Evolutionary conservation across 2,888 invertebrate species (phyloP).

Genomic region (Lasioglossum marginatum): DNA sequence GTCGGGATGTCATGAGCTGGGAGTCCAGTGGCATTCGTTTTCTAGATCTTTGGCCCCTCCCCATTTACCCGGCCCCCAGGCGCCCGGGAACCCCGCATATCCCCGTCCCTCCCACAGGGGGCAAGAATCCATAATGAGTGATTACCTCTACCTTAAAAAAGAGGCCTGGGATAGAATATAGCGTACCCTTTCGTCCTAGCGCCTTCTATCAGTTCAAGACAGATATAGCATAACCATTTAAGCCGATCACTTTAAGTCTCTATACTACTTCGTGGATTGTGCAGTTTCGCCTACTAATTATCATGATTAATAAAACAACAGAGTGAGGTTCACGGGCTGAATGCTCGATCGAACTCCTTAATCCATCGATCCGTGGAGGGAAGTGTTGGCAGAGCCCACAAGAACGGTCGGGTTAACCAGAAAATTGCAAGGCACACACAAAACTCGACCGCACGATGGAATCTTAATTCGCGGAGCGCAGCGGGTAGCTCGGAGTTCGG

Average conservation of each 20-base stretch:
- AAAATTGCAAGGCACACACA: conserved; percentile 79
- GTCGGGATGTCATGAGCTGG: too few species aligned
- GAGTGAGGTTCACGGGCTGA: neutral
- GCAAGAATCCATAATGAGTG: too few species aligned
- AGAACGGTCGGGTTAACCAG: conserved; percentile 73
- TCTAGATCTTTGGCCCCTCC: too few species aligned
- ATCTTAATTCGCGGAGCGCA: conserved; percentile 76
- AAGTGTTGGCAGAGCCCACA: conserved; percentile 3
- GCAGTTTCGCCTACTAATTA: neutral
- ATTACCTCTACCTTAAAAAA: too few species aligned
- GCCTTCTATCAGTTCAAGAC: too few species aligned
- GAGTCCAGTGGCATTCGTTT: too few species aligned
- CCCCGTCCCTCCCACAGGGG: too few species aligned
- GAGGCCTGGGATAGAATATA: too few species aligned
- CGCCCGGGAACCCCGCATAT: too few species aligned
- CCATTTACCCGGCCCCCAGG: too few species aligned
- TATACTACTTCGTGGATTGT: neutral
- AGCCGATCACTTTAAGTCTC: neutral
- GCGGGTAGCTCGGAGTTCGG: conserved; percentile 22
- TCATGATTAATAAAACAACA: neutral
- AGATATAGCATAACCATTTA: neutral
- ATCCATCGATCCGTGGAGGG: neutral
- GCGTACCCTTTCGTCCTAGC: too few species aligned
- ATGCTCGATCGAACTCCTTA: neutral
- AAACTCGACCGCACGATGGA: conserved; percentile 77